Base-by-base conservation (phyloP, 2,113 vertebrate species). In the Gallinago undulata region DNA sequence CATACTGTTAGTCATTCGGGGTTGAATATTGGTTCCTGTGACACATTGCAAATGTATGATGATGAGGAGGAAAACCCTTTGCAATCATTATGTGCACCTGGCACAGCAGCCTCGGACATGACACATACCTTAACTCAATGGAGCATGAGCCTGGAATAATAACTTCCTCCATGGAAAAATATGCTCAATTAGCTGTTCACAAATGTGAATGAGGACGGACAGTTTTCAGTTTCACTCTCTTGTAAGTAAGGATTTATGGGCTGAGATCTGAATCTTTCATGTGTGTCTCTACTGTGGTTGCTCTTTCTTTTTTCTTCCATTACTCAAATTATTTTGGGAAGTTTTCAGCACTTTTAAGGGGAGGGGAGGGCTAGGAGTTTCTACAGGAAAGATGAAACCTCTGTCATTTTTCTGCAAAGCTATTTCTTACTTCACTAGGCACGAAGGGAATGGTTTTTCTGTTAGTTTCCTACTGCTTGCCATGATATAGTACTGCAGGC, bases 151-250 rank as follows among this genome's bases (percentile, higher is more conserved):
- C 66, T 82, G 92, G 53, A 93, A 82, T 89, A 90, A 84, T 47
- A 68, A 78, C 80, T 87, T 76, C 77, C 83, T 92, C 51, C 66
- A 67, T 75, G 82, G 74, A 72, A 93, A 95, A 96, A 73, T 15
- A 62, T 73, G 86, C 80, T 93, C 56, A 68, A 62, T 91, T 90
- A 84, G 62, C 84, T 92, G 69, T 45, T 94, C 28, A 69, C 22
- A 85, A 87, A 33, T 28, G n/a, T 27, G 30, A 69, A 50, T 31
- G 85, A 88, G 87, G 64, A 67, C 33, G 27, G 83, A 5, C 60
- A 78, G 69, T 35, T 92, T 56, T 72, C 82, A 35, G 13, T 55
- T 62, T 21, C 13, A 47, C n/a, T 19, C 41, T 66, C 70, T 14
- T 30, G 10, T 33, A 23, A 78, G 43, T 51, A 45, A 67, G 67